Evolutionary conservation across 2,797 vertebrate species (phyloP).

Genomic region (Anguilla anguilla): DNA sequence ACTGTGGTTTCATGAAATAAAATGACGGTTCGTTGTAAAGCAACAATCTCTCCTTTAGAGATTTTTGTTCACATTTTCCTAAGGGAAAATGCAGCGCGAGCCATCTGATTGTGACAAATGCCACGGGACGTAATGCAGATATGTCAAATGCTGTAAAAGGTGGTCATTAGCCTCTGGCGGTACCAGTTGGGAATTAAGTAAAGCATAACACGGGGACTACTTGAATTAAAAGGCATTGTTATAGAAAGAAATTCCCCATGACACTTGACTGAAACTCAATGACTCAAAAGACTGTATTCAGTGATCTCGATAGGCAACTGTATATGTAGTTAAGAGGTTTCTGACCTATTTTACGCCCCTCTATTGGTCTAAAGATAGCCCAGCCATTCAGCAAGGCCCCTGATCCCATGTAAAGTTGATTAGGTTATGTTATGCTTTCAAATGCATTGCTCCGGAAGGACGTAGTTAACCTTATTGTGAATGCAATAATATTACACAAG

Average conservation of each 20-base stretch:
- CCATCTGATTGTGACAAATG: background rate
- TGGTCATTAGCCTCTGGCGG: background rate
- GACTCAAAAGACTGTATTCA: slow-evolving; percentile 8
- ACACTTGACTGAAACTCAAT: background rate
- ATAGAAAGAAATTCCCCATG: background rate
- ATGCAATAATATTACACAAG: background rate
- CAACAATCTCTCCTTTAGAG: background rate
- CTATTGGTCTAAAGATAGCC: background rate
- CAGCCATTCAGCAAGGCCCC: background rate
- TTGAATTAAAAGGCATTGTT: background rate
- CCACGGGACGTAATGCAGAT: background rate
- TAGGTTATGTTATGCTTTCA: slow-evolving; percentile 3
- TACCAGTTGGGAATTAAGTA: background rate
- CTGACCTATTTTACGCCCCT: background rate
- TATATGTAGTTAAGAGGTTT: slow-evolving; percentile 5
- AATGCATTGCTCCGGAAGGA: background rate
- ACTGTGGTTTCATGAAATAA: background rate
- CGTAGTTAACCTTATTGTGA: background rate
- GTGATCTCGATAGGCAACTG: background rate
- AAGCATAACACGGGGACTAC: background rate
- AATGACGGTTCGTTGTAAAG: background rate
- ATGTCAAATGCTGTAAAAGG: slow-evolving; percentile 1
- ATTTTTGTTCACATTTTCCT: background rate
- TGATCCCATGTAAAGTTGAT: slow-evolving; percentile 12
- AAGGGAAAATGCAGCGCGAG: background rate